Percentiles rank a stretch among this genome's conserved stretches.
Evolutionary conservation across 1,140 invertebrate species (phyloP).

Genomic region (Centruroides sculpturatus): DNA sequence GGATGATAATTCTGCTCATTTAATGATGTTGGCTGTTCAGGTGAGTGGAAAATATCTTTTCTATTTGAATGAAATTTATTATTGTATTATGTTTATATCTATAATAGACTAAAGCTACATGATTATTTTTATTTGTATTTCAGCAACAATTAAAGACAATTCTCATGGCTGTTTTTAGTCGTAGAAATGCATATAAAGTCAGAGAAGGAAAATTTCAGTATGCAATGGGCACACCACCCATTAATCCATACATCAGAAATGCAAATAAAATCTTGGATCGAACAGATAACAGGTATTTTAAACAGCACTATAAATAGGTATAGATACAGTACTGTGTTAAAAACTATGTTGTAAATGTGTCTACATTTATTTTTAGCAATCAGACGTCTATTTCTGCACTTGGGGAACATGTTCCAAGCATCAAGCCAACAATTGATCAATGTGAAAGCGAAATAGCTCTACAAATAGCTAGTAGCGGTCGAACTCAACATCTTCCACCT

Average conservation of each 20-base stretch:
- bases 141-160: slow-evolving; percentile 54
- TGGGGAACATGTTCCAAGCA: slow-evolving; percentile 25
- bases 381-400: slow-evolving; percentile 20
- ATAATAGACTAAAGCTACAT: too few species aligned
- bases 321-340: too few species aligned
- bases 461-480: slow-evolving; percentile 21
- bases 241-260: slow-evolving; percentile 52
- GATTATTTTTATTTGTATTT: background rate
- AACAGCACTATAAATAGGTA: background rate
- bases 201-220: slow-evolving; percentile 50
- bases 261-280: slow-evolving; percentile 21
- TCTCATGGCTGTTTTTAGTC: slow-evolving; percentile 50
- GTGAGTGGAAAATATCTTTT: slow-evolving; percentile 20
- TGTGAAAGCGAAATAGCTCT: slow-evolving; percentile 27
- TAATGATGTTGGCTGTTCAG: slow-evolving; percentile 56
- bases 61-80: slow-evolving; percentile 7
- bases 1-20: slow-evolving; percentile 54
- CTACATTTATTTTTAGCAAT: slow-evolving; percentile 16
- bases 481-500: slow-evolving; percentile 17
- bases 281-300: background rate
- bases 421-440: slow-evolving; percentile 27
- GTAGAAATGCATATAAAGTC: slow-evolving; percentile 52
- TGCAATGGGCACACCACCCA: slow-evolving; percentile 50
- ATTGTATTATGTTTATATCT: too few species aligned
- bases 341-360: background rate